Conservation (phyloP, 2,113 vertebrate species). For the Toxotes chatareus region DNA sequence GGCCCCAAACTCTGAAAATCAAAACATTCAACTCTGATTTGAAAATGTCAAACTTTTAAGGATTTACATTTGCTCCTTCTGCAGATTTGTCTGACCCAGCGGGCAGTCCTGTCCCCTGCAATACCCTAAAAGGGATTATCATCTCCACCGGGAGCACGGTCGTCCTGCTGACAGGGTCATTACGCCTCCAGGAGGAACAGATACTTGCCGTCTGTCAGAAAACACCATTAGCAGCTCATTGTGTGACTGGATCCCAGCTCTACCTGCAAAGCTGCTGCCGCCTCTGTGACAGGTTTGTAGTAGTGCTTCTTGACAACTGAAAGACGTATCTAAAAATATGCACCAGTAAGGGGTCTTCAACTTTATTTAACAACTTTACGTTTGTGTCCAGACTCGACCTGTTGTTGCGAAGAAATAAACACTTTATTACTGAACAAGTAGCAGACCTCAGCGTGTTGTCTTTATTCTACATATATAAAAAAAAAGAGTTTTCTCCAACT, state of each 20-base stretch:
- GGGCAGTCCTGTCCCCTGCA: conserved; percentile 9
- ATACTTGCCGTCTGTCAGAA: background rate
- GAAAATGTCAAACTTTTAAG: background rate
- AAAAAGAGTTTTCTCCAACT: conserved; percentile 7
- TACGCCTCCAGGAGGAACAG: background rate
- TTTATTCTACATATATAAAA: conserved; percentile 6
- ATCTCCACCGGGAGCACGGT: conserved; percentile 3
- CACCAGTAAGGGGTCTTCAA: conserved; percentile 22
- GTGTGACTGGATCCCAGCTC: conserved; percentile 18
- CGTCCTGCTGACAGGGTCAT: conserved; percentile 7
- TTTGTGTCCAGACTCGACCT: background rate
- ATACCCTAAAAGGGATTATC: conserved; percentile 1
- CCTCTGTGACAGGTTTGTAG: background rate
- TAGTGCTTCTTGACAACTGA: conserved; percentile 11
- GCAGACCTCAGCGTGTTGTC: conserved; percentile 3
- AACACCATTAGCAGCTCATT: conserved; percentile 18
- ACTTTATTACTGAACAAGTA: conserved; percentile 11
- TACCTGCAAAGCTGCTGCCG: conserved; percentile 9
- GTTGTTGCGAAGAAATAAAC: background rate
- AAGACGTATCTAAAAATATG: conserved; percentile 28
- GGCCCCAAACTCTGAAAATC: conserved; percentile 13
- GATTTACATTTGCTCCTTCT: conserved; percentile 26
- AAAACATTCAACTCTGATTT: conserved; percentile 15
- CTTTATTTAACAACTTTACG: background rate
- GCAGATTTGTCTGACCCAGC: conserved; percentile 21